A percentile compares a stretch with the other conserved stretches of the same genome.
phyloP scores from a whole-genome alignment of 2,797 vertebrate species.

The Hippopotamyrus pictus region DNA sequence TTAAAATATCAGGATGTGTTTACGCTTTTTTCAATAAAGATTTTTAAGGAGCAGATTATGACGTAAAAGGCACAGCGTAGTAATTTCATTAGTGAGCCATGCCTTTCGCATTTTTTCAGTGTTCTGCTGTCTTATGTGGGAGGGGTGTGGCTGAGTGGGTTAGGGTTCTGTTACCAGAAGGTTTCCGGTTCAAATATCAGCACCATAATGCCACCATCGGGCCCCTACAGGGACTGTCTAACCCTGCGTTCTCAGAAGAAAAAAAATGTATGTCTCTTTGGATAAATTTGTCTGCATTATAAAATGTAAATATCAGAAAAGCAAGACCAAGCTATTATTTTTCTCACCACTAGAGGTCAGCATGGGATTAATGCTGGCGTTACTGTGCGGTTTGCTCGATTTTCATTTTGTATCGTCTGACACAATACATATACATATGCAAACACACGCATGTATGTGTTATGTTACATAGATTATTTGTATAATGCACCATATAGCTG shows the following conservation, averaged over 20 bases:
- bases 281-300: neutral
- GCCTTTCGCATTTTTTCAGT: neutral
- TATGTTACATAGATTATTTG: neutral
- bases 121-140: neutral
- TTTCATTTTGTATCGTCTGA: neutral
- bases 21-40: neutral
- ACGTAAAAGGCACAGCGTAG: neutral
- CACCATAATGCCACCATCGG: neutral
- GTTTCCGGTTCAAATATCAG: neutral
- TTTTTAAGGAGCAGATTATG: neutral
- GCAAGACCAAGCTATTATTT: neutral
- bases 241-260: neutral
- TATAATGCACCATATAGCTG: neutral
- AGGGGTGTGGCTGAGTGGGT: neutral
- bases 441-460: neutral
- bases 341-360: slow-evolving; percentile 8
- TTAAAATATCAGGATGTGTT: neutral
- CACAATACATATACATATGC: neutral
- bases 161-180: neutral
- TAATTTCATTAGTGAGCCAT: neutral
- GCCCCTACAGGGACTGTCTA: neutral
- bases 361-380: neutral
- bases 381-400: neutral
- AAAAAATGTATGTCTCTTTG: neutral
- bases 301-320: neutral